Percentiles rank a stretch among this genome's conserved stretches.
These are phyloP conservation scores for Meliscaeva auricollis DNA, from an alignment of 2,888 invertebrate genomes.

Conservation along the genomic window DNA sequence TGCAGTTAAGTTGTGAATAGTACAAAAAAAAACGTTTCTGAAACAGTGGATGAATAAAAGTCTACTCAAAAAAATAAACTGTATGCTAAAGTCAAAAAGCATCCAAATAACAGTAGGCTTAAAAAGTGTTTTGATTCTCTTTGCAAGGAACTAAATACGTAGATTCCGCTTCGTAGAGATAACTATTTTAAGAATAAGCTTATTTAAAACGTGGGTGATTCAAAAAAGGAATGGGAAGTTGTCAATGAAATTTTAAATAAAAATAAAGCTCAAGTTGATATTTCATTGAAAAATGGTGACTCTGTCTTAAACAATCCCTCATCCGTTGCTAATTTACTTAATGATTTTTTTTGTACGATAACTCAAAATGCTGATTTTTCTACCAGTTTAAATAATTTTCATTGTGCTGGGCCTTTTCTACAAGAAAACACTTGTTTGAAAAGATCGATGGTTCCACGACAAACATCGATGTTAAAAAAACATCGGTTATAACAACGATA, in stretches of 20 bases:
- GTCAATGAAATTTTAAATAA: slow-evolving; percentile 37
- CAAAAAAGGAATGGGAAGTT: slow-evolving; percentile 27
- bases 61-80: slow-evolving; percentile 12
- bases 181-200: not conserved
- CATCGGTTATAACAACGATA: too few species aligned
- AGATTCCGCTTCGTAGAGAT: slow-evolving; percentile 21
- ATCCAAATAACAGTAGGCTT: slow-evolving; percentile 7
- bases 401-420: not conserved
- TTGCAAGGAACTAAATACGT: slow-evolving; percentile 14
- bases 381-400: not conserved
- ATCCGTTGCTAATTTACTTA: not conserved
- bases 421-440: not conserved
- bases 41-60: slow-evolving; percentile 11
- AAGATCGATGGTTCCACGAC: too few species aligned
- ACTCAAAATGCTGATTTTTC: not conserved
- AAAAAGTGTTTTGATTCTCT: slow-evolving; percentile 17
- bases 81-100: slow-evolving; percentile 5
- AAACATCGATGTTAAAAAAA: too few species aligned
- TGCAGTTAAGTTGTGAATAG: not conserved
- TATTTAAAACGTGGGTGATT: not conserved
- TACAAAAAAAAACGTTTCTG: slow-evolving; percentile 6
- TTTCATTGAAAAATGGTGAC: slow-evolving; percentile 2
- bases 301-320: not conserved
- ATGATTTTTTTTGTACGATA: slow-evolving; percentile 6
- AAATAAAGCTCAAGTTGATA: not conserved